Evolutionary conservation across 2,113 vertebrate genomes (phyloP), one percentile per base, ranked within the genome.

Genomic region (Vireo altiloquus): DNA sequence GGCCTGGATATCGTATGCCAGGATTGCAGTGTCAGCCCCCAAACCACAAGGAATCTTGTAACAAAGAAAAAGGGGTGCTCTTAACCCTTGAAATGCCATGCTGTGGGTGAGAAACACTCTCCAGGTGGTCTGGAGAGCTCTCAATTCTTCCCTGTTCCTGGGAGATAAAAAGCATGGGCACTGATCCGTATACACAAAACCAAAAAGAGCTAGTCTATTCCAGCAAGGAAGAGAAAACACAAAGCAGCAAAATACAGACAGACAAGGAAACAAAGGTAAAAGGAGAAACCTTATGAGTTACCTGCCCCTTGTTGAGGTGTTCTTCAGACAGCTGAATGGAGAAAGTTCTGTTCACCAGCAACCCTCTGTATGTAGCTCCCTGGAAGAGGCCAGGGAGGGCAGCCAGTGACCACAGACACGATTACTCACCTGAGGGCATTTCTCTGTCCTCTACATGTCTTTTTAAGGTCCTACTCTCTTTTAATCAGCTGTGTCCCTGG

Each of bases 361-460:
- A 5, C 18, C 11, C 6, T 27, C 22, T 37, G 27, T 19, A 7
- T 10, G 11, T 4, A 52, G 33, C 37, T 77, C 37, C 33, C 37
- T 69, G 27, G 22, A 28, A 37, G 39, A 33, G 18, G 23, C 22
- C 37, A 13, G 46, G 33, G 15, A 77, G 7, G 17, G 22, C 6
- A 2, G 27, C 11, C 33, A 44, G 22, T 59, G 33, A 12, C 18
- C 33, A 46, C 15, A 69, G 22, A 19, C 46, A 46, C 4, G 18
- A 10, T 37, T 69, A 19, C 11, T 37, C 61, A 27, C 22, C 17
- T 42, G 31, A 18, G 33, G 9, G 33, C 0, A 0, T 69, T 60
- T 69, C 18, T 52, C 54, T 37, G 33, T 60, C 22, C 33, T 60
- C 22, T 37, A 12, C 0, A 0, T 27, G 4, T 59, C 44, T 37